phyloP scores from a whole-genome alignment of 2,888 invertebrate species.

The Carpatolechia fugitivella region DNA sequence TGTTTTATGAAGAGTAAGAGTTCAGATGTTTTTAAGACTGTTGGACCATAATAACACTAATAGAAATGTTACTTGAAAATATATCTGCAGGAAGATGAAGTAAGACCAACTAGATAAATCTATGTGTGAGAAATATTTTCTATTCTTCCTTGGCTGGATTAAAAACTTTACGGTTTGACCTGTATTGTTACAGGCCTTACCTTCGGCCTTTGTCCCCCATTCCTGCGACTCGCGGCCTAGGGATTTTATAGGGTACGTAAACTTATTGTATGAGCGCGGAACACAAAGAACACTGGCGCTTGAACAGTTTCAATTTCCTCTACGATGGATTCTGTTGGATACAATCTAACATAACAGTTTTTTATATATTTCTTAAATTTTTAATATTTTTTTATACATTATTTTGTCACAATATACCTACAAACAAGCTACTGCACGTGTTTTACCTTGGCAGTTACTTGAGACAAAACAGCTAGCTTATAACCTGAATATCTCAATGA shows the following conservation, averaged over 20 bases:
- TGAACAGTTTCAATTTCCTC: neutral
- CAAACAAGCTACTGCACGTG: neutral
- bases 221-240: neutral
- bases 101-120: no score
- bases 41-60: no score
- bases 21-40: no score
- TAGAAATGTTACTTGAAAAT: no score
- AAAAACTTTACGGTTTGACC: slow-evolving; percentile 16
- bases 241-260: slow-evolving; percentile 2
- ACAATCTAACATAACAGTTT: neutral
- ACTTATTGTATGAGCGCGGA: slow-evolving; percentile 6
- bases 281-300: slow-evolving; percentile 1
- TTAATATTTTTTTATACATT: no score
- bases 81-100: no score
- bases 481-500: neutral
- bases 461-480: neutral
- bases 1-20: neutral
- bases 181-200: slow-evolving; percentile 9
- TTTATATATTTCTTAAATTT: neutral
- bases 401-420: neutral
- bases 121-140: slow-evolving; percentile 1
- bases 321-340: neutral
- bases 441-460: neutral
- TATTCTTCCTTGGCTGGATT: neutral
- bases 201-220: slow-evolving; percentile 9